Conservation (phyloP, 2,888 invertebrate genomes). For the Xestia c-nigrum region DNA sequence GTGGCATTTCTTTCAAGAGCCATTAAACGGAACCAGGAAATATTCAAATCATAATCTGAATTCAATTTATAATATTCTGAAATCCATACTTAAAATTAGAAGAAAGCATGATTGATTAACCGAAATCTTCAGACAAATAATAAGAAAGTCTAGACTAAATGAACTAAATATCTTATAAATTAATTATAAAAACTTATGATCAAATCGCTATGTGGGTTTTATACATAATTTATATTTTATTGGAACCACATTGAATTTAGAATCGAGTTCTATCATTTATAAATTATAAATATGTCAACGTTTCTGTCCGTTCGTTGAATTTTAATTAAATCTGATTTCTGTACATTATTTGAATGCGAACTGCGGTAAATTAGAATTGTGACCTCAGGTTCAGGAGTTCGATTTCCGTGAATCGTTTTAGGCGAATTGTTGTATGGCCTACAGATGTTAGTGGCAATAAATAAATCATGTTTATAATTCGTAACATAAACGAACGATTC, state of each 20-base stretch:
- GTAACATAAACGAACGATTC: not conserved
- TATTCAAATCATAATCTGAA: conserved; percentile 9
- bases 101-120: conserved; percentile 34
- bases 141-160: conserved; percentile 56
- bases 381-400: conserved; percentile 33
- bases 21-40: not conserved
- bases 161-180: conserved; percentile 51
- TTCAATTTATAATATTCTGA: conserved; percentile 1
- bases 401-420: conserved; percentile 38
- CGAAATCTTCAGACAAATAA: conserved; percentile 22
- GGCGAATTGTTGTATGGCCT: conserved; percentile 19
- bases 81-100: not conserved
- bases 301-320: conserved; percentile 36
- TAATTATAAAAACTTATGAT: conserved; percentile 59
- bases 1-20: conserved; percentile 1
- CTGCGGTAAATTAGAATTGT: conserved; percentile 36
- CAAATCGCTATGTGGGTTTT: conserved; percentile 52
- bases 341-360: conserved; percentile 33
- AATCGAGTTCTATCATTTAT: conserved; percentile 49
- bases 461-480: conserved; percentile 35
- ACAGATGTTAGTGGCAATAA: conserved; percentile 26
- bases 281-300: conserved; percentile 46
- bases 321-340: conserved; percentile 53
- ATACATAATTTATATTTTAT: conserved; percentile 63
- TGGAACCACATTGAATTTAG: conserved; percentile 37